Base-by-base conservation (phyloP, 2,888 invertebrate species). In the Tenthredo amoena region DNA sequence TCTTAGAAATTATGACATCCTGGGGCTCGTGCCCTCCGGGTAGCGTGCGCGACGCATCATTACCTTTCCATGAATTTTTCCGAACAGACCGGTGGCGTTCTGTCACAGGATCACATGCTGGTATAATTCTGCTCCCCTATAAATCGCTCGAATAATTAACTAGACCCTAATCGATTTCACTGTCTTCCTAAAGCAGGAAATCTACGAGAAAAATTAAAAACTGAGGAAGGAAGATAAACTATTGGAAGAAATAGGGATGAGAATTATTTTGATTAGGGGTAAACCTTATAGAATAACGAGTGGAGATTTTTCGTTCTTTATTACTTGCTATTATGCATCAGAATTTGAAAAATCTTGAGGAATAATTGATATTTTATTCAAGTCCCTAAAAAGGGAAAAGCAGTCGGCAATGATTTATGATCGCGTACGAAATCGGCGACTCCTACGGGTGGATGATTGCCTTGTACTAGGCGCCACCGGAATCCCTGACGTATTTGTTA, bases 21-120 rank as follows among this genome's bases (percentile, higher is more conserved):
- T 89, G 89, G 81, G 87, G 84, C 62, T 7, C 72, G 86, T 87
- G 87, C 89, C 91, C 90, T 91, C 89, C 88, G 87, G 65, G 87
- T 85, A 90, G 71, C 87, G 90, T 89, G 89, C 87, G 82, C 50
- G 62, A 82, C 85, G 83, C 47, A 26, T 79, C 58, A 68, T 71
- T 71, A 71, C 85, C 79, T 85, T 83, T 31, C 83, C 31, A 68
- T 71, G 26, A 68, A 83, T 83, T 83, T 68, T 71, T 68, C 71
- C 71, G 31, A 83, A 40, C 83, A 37, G n/a, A 68, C 68, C n/a
- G 7, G 31, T 68, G 47, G 71, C 71, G 43, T 83, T 50, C 37
- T 43, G 31, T 50, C 71, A 68, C 83, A 83, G 83, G 68, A 68
- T 47, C 34, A 31, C 71, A 83, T 71, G 68, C 37, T n/a, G 62